A percentile compares a stretch with the other conserved stretches of the same genome.
Conservation (phyloP, 2,888 invertebrate genomes). For the Psylliodes chrysocephalus region DNA sequence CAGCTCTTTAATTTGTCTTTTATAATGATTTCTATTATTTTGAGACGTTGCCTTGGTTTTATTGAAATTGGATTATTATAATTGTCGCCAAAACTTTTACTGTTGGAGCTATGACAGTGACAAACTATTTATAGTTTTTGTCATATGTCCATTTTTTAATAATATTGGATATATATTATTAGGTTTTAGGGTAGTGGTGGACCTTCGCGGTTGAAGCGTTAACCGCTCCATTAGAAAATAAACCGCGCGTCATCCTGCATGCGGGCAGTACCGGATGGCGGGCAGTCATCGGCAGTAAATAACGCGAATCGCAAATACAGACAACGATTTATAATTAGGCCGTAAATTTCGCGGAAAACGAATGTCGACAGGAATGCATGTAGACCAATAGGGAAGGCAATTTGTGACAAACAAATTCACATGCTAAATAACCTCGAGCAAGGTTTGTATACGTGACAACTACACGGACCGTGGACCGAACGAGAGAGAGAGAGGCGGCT, state of each 20-base stretch:
- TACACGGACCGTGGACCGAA: constrained; percentile 44
- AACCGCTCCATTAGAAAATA: too few species aligned
- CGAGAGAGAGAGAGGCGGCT: constrained; percentile 35
- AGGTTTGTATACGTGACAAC: constrained; percentile 49
- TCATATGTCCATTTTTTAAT: too few species aligned
- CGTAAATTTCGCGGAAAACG: constrained; percentile 62
- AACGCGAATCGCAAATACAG: constrained; percentile 56
- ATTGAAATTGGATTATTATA: too few species aligned
- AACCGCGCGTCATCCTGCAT: neutral
- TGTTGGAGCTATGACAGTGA: too few species aligned
- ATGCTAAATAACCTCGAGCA: constrained; percentile 53
- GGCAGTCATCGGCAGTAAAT: constrained; percentile 53
- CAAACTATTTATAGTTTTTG: too few species aligned
- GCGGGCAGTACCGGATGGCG: neutral
- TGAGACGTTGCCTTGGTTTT: too few species aligned
- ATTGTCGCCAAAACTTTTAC: too few species aligned
- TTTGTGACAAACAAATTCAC: constrained; percentile 63
- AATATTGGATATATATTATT: too few species aligned
- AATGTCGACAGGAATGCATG: constrained; percentile 64
- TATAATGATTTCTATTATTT: too few species aligned
- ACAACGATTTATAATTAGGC: constrained; percentile 63
- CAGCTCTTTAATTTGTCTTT: too few species aligned
- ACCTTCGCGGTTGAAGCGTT: too few species aligned
- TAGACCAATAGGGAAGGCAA: constrained; percentile 64
- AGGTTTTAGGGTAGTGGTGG: too few species aligned